phyloP scores from a whole-genome alignment of 2,113 vertebrate species.

The Lophochroa leadbeateri region DNA sequence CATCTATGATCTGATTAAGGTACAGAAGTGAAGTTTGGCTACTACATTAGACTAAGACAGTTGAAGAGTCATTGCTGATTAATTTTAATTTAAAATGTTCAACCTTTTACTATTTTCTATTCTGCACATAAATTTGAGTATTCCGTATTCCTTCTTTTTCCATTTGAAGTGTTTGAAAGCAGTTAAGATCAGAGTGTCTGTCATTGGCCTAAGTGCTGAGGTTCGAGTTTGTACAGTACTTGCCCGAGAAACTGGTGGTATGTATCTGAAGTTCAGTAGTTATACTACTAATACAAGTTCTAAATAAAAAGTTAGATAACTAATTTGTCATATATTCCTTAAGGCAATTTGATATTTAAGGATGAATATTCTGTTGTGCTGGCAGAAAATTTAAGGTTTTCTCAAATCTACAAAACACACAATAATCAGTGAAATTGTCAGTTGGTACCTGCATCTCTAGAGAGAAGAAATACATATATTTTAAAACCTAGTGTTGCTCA shows the following conservation, averaged over 20 bases:
- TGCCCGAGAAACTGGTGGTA: slow-evolving; percentile 93
- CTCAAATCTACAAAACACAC: background rate
- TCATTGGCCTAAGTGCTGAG: slow-evolving; percentile 94
- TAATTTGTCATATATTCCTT: background rate
- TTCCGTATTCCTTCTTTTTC: slow-evolving; percentile 32
- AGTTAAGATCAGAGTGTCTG: slow-evolving; percentile 92
- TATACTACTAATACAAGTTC: background rate
- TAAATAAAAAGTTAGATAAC: background rate
- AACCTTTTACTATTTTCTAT: background rate
- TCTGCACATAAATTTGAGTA: background rate
- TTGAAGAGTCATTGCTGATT: background rate
- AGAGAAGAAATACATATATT: background rate
- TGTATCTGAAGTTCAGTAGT: slow-evolving; percentile 27
- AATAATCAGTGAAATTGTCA: background rate
- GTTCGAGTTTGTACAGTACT: slow-evolving; percentile 94
- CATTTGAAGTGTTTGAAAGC: slow-evolving; percentile 84
- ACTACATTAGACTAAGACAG: background rate
- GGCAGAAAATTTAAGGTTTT: background rate
- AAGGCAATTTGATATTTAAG: background rate
- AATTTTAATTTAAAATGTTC: background rate
- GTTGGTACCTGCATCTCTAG: background rate
- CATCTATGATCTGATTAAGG: slow-evolving; percentile 95
- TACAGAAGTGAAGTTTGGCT: slow-evolving; percentile 36
- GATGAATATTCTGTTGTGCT: background rate
- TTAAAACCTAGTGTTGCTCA: background rate